Base-by-base conservation (phyloP, 2,888 invertebrate genomes). In the Mesorhabditis spiculigera region DNA sequence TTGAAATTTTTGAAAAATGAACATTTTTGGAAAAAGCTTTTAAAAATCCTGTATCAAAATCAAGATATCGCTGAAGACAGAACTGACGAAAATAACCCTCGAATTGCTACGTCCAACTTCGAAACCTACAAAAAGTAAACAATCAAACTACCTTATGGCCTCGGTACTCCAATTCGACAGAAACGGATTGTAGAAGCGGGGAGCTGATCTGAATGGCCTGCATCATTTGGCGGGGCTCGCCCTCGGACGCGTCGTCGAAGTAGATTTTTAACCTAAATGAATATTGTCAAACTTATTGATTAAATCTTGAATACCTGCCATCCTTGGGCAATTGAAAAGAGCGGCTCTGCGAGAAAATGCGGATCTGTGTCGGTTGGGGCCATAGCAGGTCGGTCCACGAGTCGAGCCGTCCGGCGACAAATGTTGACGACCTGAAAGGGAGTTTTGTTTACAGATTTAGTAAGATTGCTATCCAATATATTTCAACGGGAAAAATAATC, bases 311-410 rank as follows among this genome's bases (percentile, higher is more conserved):
- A 66, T 10, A 75, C 71, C 76, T 71, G 62, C 72, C 73, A 63
- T 79, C 78, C 68, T 75, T 77, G 3, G 78, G 78, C 5, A 77
- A 71, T 16, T 70, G 71, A 61, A 78, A 77, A 16, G 70, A 69
- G 13, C 71, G 63, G 8, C 45, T 45, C 1, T 61, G n/a, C 3
- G 71, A 65, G 8, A 71, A 58, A 10, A 70, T n/a, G 45, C 71
- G 72, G 44, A 90, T 87, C 68, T 87, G 87, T 81, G 89, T 89
- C 0, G 90, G 90, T 74, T 89, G 89, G 4, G 90, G 91, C 90
- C 90, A 90, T 62, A 91, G 82, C 63, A 88, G 80, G 75, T 88
- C 87, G 5, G 89, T 84, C 75, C 88, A 87, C 43, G 87, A 86
- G 73, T 89, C 88, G 4, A 83, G 83, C 13, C 16, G 65, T 3